phyloP scores from a whole-genome alignment of 2,888 invertebrate species.

The Torymus tubicola region DNA sequence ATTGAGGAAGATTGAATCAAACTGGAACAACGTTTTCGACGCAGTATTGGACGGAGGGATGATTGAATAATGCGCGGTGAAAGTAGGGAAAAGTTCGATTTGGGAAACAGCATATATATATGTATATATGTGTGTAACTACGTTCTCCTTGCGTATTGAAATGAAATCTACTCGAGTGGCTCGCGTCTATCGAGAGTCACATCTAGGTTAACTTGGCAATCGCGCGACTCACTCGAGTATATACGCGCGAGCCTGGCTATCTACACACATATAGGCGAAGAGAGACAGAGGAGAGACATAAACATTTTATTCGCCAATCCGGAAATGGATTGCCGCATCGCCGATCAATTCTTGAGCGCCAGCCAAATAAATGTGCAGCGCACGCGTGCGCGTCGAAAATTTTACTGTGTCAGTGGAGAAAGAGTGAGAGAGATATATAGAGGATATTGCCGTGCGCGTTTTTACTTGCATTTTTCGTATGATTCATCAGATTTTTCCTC shows the following conservation, averaged over 20 bases:
- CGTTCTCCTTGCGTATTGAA: constrained; percentile 19
- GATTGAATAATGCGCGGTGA: constrained; percentile 2
- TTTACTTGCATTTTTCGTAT: background rate
- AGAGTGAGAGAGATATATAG: no score
- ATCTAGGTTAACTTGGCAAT: constrained; percentile 47
- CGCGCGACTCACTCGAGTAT: constrained; percentile 20
- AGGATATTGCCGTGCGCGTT: background rate
- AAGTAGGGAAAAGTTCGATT: constrained; percentile 16
- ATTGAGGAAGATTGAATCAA: background rate
- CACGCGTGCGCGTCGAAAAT: background rate
- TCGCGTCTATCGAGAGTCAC: constrained; percentile 15
- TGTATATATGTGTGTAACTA: background rate
- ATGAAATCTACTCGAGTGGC: constrained; percentile 42
- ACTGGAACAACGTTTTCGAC: no score
- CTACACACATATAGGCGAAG: no score
- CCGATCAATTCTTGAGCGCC: constrained; percentile 36
- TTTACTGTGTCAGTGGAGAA: constrained; percentile 19
- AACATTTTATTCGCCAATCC: constrained; percentile 55
- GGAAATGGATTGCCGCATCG: constrained; percentile 53
- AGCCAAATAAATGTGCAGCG: constrained; percentile 36
- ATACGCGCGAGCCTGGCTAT: no score
- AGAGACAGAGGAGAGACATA: constrained; percentile 12
- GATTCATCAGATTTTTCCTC: constrained; percentile 8
- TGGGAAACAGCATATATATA: background rate
- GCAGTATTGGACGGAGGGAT: background rate